A percentile compares a stretch with the other conserved stretches of the same genome.
phyloP scores from a whole-genome alignment of 2,888 invertebrate genomes.

The Ommatoiulus sabulosus region DNA sequence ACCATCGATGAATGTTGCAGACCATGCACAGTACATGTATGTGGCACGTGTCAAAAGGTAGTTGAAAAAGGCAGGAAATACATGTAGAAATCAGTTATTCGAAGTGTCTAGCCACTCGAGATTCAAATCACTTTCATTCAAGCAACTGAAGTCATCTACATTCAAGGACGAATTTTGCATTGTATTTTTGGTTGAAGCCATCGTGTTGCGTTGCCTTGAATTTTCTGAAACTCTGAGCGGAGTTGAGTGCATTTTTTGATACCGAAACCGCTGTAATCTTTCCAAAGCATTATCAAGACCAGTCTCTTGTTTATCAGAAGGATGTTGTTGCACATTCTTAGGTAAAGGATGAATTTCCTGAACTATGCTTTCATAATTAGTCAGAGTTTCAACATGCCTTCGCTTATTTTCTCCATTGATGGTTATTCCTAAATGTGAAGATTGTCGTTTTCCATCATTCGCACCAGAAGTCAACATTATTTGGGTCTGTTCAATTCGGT shows the following conservation, averaged over 20 bases:
- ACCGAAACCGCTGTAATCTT: neutral
- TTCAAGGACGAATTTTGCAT: neutral
- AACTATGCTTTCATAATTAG: neutral
- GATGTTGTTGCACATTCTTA: neutral
- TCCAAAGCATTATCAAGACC: neutral
- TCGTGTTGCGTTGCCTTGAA: neutral
- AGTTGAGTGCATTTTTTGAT: neutral
- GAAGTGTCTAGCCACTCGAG: neutral
- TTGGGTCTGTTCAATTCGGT: neutral
- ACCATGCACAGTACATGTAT: no score
- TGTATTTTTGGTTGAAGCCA: neutral
- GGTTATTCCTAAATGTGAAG: neutral
- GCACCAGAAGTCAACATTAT: neutral
- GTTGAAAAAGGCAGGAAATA: no score
- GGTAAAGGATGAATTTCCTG: neutral
- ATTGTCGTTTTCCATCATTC: neutral
- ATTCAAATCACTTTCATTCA: constrained; percentile 19
- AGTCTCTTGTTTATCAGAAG: neutral
- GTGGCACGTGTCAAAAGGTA: no score
- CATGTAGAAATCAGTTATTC: neutral
- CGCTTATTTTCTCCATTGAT: neutral
- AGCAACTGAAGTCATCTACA: neutral
- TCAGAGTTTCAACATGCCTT: neutral
- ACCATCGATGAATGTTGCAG: no score
- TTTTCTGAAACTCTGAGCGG: neutral